Base-by-base conservation (phyloP, 1,140 invertebrate species). In the Diachasmimorpha longicaudata region DNA sequence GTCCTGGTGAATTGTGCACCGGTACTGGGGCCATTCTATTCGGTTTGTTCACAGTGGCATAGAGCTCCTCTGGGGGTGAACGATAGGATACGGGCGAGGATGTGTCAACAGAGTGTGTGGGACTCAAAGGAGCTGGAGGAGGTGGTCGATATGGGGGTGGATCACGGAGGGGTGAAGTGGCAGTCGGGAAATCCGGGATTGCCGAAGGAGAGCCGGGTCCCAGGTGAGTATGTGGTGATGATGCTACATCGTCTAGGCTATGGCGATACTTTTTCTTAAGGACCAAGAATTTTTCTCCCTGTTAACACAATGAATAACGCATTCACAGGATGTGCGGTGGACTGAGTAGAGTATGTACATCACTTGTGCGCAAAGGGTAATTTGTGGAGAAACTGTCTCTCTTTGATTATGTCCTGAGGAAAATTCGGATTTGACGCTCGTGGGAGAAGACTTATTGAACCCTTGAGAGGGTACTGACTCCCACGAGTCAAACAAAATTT, bases 201-300 rank as follows among this genome's bases (percentile, higher is more conserved):
- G 78, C 9, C 37, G 84, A 71, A 42, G 80, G 81, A 1, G 83
- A 84, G 69, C 68, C 80, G 16, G 79, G 42, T 46, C 23, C 52
- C 8, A 74, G 72, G 19, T 70, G 72, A 74, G 69, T 21, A 48
- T 72, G 82, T 80, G 78, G 66, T 11, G 83, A 79, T 10, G 84
- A 70, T 1, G 83, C 79, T 9, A 86, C 70, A 21, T 84, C 89
- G 79, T 83, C 85, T 81, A 77, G 90, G 89, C 78, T 89, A 83
- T 81, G 83, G 81, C 90, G 85, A 80, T 93, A 96, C 83, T 93
- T 95, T 83, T 93, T 93, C 85, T 95, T 95, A 9, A 97, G 87
- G 52, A 96, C 93, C 52, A 97, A 86, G 88, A 93, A 95, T 85
- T 97, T 97, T 82, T 96, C 94, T 75, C 94, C 94, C 87, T 92